Evolutionary conservation across 2,113 vertebrate genomes (phyloP), one percentile per base, ranked within the genome.

Genomic region (Empidonax traillii): DNA sequence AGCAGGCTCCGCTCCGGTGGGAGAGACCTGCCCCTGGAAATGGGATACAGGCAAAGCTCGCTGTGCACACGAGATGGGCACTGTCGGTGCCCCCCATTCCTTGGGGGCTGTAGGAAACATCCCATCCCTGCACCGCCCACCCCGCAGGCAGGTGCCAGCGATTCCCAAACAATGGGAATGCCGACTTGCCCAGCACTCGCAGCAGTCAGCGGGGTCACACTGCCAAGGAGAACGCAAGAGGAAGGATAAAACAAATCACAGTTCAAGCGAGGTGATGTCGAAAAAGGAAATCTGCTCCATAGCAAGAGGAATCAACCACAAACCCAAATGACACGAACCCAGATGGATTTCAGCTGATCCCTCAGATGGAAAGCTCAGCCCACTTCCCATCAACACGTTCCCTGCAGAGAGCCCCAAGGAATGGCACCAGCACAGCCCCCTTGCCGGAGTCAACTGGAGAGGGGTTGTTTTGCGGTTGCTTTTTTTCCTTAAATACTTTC

Each of bases 11-110:
- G 52, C 49, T 88, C 46, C 21, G 0, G 3, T 4, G 1, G 0
- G 1, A 37, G 35, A 43, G 52, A 37, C 17, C 66, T 37, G 80
- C 35, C 49, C n/a, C 44, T 8, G 43, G 56, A 58, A 88, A 83
- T 3, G 4, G 0, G 23, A 56, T 1, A 8, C 20, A 9, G 69
- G 69, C 12, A 62, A 65, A 72, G 47, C 66, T 25, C 5, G 0
- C 22, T 6, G 16, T 0, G 39, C 0, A 9, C 43, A 3, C 1
- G 0, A 10, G 0, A 24, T 8, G 2, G 43, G 49, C 77, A 41
- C 35, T 8, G 56, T 3, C 53, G 3, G 41, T 1, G 11, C 10
- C 27, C 47, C 22, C 4, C 2, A 0, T 2, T 35, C 30, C 56
- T 16, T 4, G 30, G 18, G 53, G 16, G 18, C 52, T 10, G 33